Percentiles rank a stretch among this genome's conserved stretches.
Evolutionary conservation across 2,888 invertebrate genomes (phyloP).

Genomic region (Parnassius glacialis): DNA sequence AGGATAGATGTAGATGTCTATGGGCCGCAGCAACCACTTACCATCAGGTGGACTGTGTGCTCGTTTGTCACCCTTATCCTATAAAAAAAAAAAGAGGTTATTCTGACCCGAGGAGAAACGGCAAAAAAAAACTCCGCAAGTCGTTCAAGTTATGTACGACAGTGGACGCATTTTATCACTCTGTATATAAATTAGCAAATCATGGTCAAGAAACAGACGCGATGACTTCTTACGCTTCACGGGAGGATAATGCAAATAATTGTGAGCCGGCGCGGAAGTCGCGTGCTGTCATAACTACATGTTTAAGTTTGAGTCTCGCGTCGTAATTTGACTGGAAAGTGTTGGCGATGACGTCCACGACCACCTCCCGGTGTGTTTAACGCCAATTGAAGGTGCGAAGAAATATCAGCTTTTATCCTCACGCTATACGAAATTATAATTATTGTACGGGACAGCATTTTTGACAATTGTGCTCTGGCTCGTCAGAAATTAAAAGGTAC

Average conservation of each 20-base stretch:
- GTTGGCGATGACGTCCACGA: conserved; percentile 36
- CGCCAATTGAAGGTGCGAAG: conserved; percentile 36
- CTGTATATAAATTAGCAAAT: conserved; percentile 36
- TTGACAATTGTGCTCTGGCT: not conserved
- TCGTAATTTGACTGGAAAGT: conserved; percentile 35
- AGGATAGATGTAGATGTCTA: no score
- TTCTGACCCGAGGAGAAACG: no score
- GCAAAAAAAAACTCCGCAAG: no score
- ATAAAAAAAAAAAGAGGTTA: no score
- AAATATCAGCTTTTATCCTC: conserved; percentile 22
- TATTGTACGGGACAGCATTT: conserved; percentile 8
- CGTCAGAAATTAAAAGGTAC: conserved; percentile 4
- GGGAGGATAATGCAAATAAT: conserved; percentile 45
- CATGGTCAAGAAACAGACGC: conserved; percentile 31
- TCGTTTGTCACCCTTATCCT: no score
- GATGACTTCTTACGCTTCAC: conserved; percentile 33
- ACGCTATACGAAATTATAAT: conserved; percentile 22
- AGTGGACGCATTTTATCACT: conserved; percentile 11
- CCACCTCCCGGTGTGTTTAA: conserved; percentile 42
- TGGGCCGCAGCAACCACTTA: no score
- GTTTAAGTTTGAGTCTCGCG: conserved; percentile 43
- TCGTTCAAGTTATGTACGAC: no score
- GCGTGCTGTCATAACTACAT: conserved; percentile 57
- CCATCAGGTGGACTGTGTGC: no score
- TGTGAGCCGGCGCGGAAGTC: conserved; percentile 46